phyloP scores from a whole-genome alignment of 2,113 vertebrate genomes.

The Ceyx cyanopectus region DNA sequence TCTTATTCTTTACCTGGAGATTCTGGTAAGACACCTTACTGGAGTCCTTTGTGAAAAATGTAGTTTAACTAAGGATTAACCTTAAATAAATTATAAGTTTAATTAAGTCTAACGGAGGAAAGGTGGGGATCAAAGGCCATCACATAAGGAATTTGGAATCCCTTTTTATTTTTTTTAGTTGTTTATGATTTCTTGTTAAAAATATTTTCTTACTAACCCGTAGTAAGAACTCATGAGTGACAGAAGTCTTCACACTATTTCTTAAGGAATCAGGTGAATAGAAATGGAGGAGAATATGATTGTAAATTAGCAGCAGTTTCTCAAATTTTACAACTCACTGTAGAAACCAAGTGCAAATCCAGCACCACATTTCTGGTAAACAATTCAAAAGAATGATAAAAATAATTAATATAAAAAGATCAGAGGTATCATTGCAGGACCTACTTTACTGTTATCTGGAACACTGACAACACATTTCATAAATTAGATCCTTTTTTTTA shows the following conservation, averaged over 20 bases:
- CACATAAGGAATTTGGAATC: not conserved
- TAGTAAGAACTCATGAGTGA: not conserved
- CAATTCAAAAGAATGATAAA: not conserved
- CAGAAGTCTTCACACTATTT: not conserved
- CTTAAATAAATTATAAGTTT: not conserved
- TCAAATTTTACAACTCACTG: not conserved
- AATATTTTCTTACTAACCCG: not conserved
- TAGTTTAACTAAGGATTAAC: not conserved
- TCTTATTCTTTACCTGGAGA: not conserved
- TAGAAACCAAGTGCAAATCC: not conserved
- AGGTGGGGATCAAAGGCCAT: not conserved
- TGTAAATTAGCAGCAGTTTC: not conserved
- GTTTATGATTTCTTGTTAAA: not conserved
- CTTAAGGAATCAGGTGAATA: not conserved
- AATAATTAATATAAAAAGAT: not conserved
- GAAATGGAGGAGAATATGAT: not conserved
- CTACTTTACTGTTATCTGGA: not conserved
- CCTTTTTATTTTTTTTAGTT: not conserved
- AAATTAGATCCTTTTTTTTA: not conserved
- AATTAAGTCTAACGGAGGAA: not conserved
- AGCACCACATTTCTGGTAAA: not conserved
- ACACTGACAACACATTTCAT: not conserved
- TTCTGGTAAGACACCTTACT: not conserved
- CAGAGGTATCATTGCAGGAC: not conserved
- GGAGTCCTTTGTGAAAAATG: not conserved